Evolutionary conservation across 2,888 invertebrate genomes (phyloP).

Genomic region (Drosophila fulvimacula): DNA sequence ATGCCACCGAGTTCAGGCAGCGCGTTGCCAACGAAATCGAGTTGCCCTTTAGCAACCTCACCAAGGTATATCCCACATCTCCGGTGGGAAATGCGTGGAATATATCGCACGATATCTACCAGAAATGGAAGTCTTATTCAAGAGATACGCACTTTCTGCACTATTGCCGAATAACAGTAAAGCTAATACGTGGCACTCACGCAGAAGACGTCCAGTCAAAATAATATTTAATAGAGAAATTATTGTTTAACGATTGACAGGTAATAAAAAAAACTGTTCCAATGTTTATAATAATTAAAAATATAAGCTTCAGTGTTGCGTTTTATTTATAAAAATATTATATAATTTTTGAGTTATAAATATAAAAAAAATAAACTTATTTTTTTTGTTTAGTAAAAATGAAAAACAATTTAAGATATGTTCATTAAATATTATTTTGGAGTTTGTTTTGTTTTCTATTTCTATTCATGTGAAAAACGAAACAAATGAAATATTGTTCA

Average conservation of each 20-base stretch:
- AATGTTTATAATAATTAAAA: conserved; percentile 25
- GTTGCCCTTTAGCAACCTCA: conserved; percentile 87
- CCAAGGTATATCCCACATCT: conserved; percentile 85
- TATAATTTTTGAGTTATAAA: conserved; percentile 42
- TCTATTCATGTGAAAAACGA: conserved; percentile 9
- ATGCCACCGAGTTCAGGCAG: conserved; percentile 86
- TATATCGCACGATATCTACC: conserved; percentile 54
- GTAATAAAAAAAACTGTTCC: not conserved
- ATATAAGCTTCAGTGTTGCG: conserved; percentile 41
- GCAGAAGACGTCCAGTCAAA: not conserved
- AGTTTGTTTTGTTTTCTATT: conserved; percentile 2
- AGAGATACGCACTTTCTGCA: conserved; percentile 52
- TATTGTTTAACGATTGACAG: not conserved
- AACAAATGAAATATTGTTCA: conserved; percentile 14
- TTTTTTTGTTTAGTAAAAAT: conserved; percentile 38
- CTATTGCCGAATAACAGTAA: conserved; percentile 49
- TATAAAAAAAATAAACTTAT: conserved; percentile 42
- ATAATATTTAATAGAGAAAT: not conserved
- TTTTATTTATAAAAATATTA: conserved; percentile 44
- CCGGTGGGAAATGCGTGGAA: conserved; percentile 81
- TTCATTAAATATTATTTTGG: conserved; percentile 12
- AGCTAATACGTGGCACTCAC: not conserved
- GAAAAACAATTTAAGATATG: conserved; percentile 25
- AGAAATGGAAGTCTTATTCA: conserved; percentile 41
- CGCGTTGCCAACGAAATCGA: conserved; percentile 88